These are phyloP conservation scores for Scrobipalpa atriplicella DNA, from an alignment of 2,888 invertebrate species.

Conservation along the genomic window DNA sequence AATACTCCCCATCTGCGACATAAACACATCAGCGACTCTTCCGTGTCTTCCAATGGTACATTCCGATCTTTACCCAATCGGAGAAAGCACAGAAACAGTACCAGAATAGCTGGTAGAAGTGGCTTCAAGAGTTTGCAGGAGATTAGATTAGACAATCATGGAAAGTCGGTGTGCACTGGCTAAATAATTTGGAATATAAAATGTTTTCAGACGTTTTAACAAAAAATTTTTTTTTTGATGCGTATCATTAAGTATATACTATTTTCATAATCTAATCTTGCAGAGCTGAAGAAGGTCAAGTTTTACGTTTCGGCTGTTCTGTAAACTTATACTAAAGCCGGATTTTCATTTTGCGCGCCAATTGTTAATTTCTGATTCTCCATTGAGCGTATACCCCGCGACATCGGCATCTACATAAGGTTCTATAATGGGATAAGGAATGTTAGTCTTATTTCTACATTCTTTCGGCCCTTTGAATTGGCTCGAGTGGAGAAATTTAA, in stretches of 20 bases:
- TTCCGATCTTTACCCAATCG: slow-evolving; percentile 65
- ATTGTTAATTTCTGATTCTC: slow-evolving; percentile 45
- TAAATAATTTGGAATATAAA: neutral
- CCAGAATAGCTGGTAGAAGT: neutral
- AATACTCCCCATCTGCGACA: slow-evolving; percentile 50
- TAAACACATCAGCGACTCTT: slow-evolving; percentile 52
- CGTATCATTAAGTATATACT: too few species aligned
- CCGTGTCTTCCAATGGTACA: slow-evolving; percentile 46
- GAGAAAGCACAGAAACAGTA: neutral
- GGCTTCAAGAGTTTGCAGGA: neutral
- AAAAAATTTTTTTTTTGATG: too few species aligned
- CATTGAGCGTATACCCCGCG: slow-evolving; percentile 55
- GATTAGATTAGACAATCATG: neutral
- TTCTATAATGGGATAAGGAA: slow-evolving; percentile 26
- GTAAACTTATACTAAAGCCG: too few species aligned
- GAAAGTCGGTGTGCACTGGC: neutral
- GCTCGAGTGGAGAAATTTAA: neutral
- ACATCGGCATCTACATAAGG: slow-evolving; percentile 64
- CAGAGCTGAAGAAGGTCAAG: too few species aligned
- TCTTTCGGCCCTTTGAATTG: slow-evolving; percentile 50
- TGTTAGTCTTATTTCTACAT: slow-evolving; percentile 17
- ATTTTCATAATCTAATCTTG: too few species aligned
- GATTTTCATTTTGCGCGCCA: too few species aligned
- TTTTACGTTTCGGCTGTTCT: too few species aligned
- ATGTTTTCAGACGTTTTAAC: too few species aligned